These are phyloP conservation scores for Morpho achilles DNA, from an alignment of 2,888 invertebrate genomes.

Conservation along the genomic window DNA sequence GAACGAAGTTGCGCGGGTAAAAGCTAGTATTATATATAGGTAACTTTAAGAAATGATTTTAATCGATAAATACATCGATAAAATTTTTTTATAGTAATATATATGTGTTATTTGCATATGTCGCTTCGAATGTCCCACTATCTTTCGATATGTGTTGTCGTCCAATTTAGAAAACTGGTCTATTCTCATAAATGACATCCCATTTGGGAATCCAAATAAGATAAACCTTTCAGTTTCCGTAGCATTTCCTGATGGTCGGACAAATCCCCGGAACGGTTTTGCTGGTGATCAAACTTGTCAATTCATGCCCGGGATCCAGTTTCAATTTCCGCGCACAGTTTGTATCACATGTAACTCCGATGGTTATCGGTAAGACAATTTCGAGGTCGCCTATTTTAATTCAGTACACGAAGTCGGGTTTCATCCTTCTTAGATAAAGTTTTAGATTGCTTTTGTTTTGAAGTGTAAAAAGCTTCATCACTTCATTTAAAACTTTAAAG, in stretches of 20 bases:
- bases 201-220: constrained; percentile 4
- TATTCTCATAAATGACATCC: constrained; percentile 1
- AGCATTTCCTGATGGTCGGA: constrained; percentile 18
- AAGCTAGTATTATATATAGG: too few species aligned
- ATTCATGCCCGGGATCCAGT: constrained; percentile 13
- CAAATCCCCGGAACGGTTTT: constrained; percentile 18
- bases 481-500: too few species aligned
- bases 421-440: neutral
- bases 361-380: constrained; percentile 4
- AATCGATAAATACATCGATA: too few species aligned
- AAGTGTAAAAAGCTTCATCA: neutral
- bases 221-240: constrained; percentile 18
- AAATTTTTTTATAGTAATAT: too few species aligned
- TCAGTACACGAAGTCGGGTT: neutral
- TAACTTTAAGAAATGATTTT: too few species aligned
- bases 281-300: constrained; percentile 18
- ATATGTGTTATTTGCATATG: too few species aligned
- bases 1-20: too few species aligned
- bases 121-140: too few species aligned
- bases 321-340: constrained; percentile 10
- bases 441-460: neutral
- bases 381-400: constrained; percentile 1
- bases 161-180: neutral
- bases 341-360: constrained; percentile 1
- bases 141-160: neutral